Conservation (phyloP, 2,888 invertebrate genomes). For the Atrina japonica region DNA sequence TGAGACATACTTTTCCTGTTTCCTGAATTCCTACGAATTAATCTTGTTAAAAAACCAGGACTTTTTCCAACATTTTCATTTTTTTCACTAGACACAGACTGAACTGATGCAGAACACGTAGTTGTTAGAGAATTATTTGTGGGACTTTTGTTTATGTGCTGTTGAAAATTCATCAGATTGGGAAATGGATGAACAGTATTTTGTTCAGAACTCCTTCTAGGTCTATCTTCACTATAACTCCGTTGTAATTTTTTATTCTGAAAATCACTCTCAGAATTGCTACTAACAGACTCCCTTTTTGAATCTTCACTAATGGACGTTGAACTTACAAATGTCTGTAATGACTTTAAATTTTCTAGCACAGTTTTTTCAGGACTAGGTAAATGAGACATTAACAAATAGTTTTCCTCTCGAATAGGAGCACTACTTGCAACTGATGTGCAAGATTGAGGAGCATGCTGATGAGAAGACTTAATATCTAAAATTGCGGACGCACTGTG, state of each 20-base stretch:
- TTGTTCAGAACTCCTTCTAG: constrained; percentile 8
- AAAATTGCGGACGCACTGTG: constrained; percentile 55
- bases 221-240: neutral
- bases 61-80: constrained; percentile 48
- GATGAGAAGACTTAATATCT: constrained; percentile 30
- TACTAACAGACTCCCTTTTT: neutral
- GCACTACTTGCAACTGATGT: constrained; percentile 11
- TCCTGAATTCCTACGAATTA: constrained; percentile 71
- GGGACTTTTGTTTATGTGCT: neutral
- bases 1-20: constrained; percentile 69
- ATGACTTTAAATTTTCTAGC: constrained; percentile 56
- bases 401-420: constrained; percentile 66
- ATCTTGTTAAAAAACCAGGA: constrained; percentile 69
- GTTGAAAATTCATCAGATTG: constrained; percentile 44
- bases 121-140: constrained; percentile 1
- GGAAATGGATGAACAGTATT: constrained; percentile 39
- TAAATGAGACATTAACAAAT: constrained; percentile 69
- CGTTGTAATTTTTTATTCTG: neutral
- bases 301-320: constrained; percentile 21
- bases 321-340: constrained; percentile 54
- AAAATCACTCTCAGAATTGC: constrained; percentile 4
- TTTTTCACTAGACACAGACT: constrained; percentile 11
- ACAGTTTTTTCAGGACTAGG: constrained; percentile 55
- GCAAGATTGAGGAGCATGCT: constrained; percentile 52
- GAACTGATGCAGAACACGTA: constrained; percentile 3